Conservation (phyloP, 2,888 invertebrate species). For the Limnephilus lunatus region DNA sequence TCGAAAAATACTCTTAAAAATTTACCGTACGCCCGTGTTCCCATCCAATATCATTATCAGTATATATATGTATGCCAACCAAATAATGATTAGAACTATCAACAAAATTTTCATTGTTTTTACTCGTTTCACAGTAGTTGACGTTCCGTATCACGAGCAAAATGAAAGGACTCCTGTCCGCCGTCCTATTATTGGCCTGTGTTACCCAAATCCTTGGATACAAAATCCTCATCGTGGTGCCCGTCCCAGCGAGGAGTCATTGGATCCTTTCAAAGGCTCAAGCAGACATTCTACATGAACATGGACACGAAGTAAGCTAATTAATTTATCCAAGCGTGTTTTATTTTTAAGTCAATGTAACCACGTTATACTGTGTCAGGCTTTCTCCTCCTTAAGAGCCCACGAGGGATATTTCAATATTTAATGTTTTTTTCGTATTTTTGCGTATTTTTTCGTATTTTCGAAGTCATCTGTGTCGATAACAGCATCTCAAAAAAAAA, state of each 20-base stretch:
- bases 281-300: constrained; percentile 21
- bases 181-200: not conserved
- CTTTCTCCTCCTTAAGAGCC: too few species aligned
- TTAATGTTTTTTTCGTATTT: too few species aligned
- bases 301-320: constrained; percentile 39
- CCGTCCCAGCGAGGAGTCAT: not conserved
- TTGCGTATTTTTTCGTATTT: too few species aligned
- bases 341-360: too few species aligned
- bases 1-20: not conserved
- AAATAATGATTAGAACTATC: too few species aligned
- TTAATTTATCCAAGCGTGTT: not conserved
- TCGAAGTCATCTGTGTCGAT: too few species aligned
- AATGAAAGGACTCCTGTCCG: not conserved
- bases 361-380: too few species aligned
- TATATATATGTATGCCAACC: not conserved
- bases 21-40: not conserved
- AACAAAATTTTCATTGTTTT: not conserved
- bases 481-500: too few species aligned
- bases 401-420: too few species aligned
- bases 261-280: constrained; percentile 20
- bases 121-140: not conserved
- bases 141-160: not conserved
- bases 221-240: constrained; percentile 22
- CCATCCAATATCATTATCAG: not conserved
- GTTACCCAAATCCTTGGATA: not conserved